These are phyloP conservation scores for Ploceus nigricollis DNA, from an alignment of 2,113 vertebrate genomes.

Conservation along the genomic window DNA sequence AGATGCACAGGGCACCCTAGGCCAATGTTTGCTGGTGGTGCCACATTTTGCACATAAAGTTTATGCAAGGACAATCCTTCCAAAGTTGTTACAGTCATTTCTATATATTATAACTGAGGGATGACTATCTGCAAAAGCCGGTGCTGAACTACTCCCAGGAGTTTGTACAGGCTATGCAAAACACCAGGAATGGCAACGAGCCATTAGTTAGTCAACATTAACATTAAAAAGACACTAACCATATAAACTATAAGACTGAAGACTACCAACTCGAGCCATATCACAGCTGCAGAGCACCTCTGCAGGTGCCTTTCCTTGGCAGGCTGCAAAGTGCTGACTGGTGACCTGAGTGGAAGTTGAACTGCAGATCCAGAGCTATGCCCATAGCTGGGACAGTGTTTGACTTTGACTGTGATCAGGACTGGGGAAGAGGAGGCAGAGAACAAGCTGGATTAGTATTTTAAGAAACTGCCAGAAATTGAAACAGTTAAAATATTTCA, in stretches of 20 bases:
- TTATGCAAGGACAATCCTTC: not conserved
- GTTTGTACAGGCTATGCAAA: not conserved
- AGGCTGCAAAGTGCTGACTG: not conserved
- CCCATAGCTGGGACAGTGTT: too few relatives aligned
- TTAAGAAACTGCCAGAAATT: not conserved
- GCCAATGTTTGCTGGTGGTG: not conserved
- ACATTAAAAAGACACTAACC: not conserved
- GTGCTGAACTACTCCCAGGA: not conserved
- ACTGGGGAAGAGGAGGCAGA: not conserved
- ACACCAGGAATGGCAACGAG: not conserved
- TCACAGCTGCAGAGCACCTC: not conserved
- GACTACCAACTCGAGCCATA: fast-evolving
- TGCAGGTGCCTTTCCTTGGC: not conserved
- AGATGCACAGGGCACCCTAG: not conserved
- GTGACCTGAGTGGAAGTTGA: not conserved
- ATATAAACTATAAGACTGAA: not conserved
- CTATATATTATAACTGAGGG: not conserved
- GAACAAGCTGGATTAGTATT: not conserved
- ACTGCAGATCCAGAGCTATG: not conserved
- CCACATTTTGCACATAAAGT: fast-evolving
- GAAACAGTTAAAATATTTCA: not conserved
- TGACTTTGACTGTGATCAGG: not conserved
- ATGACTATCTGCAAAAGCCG: not conserved
- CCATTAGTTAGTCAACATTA: too few relatives aligned
- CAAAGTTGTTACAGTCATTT: not conserved